phyloP scores from a whole-genome alignment of 2,797 vertebrate genomes.

The Orientallactaga sibirica region DNA sequence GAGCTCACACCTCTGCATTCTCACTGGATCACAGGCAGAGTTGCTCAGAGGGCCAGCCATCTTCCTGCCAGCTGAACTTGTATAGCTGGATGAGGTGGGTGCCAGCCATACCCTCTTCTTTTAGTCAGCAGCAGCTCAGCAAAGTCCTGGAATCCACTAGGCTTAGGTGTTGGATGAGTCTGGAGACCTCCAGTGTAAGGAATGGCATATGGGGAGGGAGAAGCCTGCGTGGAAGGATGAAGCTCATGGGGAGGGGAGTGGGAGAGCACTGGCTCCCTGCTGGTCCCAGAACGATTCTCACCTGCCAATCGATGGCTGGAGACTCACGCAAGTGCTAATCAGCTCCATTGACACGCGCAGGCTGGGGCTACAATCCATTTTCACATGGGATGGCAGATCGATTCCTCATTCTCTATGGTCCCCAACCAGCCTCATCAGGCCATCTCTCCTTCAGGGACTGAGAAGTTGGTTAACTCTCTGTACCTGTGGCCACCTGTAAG shows the following conservation, averaged over 20 bases:
- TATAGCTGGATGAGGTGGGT: not conserved
- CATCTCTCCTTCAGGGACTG: conserved; percentile 53
- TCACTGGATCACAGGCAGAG: not conserved
- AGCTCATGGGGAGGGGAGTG: conserved; percentile 20
- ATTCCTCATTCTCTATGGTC: conserved; percentile 81
- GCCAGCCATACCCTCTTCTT: not conserved
- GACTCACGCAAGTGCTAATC: conserved; percentile 83
- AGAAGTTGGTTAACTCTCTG: conserved; percentile 63
- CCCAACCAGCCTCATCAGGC: conserved; percentile 59
- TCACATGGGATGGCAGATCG: conserved; percentile 86
- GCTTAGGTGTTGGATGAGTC: not conserved
- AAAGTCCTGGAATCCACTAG: not conserved
- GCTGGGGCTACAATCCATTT: conserved; percentile 86
- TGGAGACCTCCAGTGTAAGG: conserved; percentile 27
- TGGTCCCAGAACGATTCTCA: conserved; percentile 83
- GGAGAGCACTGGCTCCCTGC: conserved; percentile 71
- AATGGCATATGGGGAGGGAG: not conserved
- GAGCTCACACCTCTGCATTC: not conserved
- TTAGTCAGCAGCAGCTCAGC: not conserved
- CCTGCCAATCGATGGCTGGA: conserved; percentile 80
- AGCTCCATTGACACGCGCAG: conserved; percentile 80
- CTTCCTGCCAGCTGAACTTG: not conserved
- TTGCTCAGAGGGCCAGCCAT: not conserved
- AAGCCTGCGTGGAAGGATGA: conserved; percentile 43
- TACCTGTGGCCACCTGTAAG: conserved; percentile 20